phyloP scores from a whole-genome alignment of 2,797 vertebrate genomes.

The Crypturellus tataupa region DNA sequence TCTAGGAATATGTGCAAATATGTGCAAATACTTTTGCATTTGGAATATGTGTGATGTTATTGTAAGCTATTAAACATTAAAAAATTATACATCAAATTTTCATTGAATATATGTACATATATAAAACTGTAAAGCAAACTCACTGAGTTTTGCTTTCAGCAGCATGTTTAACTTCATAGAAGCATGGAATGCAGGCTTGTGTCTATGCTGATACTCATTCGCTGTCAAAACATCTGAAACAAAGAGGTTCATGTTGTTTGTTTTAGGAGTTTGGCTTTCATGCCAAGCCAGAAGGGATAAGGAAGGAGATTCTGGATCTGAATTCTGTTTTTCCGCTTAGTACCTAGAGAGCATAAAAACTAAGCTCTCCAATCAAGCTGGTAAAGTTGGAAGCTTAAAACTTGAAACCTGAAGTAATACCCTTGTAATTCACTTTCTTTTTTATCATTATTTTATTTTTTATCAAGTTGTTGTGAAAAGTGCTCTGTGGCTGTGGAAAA shows the following conservation, averaged over 20 bases:
- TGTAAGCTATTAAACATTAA: not conserved
- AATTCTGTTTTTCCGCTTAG: not conserved
- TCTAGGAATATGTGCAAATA: no score
- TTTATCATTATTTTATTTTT: no score
- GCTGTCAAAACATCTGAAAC: not conserved
- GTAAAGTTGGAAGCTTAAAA: not conserved
- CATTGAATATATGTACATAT: not conserved
- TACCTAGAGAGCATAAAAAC: not conserved
- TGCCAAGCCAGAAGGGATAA: not conserved
- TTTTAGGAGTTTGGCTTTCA: not conserved
- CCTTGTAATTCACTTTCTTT: not conserved
- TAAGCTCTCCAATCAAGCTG: not conserved
- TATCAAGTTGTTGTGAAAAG: not conserved
- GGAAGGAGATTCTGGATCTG: not conserved
- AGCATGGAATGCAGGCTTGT: not conserved
- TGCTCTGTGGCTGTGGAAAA: not conserved
- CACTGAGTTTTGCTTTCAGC: not conserved
- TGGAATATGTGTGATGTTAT: not conserved
- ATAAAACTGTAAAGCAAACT: not conserved
- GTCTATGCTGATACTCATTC: not conserved
- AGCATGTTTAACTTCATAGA: not conserved
- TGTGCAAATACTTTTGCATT: no score
- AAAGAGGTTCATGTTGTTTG: not conserved
- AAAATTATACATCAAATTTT: not conserved
- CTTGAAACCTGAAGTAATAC: not conserved